Evolutionary conservation across 2,888 invertebrate genomes (phyloP).

Genomic region (Platycnemis pennipes): DNA sequence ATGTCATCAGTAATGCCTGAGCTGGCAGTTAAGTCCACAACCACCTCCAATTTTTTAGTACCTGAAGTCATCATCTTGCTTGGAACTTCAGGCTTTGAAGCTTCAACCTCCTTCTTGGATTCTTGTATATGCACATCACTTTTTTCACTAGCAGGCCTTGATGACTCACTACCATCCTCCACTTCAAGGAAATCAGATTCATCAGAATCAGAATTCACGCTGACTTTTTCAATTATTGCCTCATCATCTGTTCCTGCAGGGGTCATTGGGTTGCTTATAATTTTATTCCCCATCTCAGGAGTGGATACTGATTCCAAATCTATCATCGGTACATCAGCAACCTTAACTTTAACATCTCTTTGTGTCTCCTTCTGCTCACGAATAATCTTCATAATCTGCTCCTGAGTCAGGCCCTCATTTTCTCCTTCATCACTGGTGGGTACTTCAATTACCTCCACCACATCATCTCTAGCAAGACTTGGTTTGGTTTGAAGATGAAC

Average conservation of each 20-base stretch:
- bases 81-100: background rate
- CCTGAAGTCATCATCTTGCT: background rate
- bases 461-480: background rate
- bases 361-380: background rate
- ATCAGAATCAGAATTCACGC: background rate
- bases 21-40: slow-evolving; percentile 45
- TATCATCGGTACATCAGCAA: background rate
- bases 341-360: slow-evolving; percentile 70
- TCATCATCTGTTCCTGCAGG: slow-evolving; percentile 73
- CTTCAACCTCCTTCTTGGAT: background rate
- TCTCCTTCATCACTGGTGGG: background rate
- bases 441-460: slow-evolving; percentile 71
- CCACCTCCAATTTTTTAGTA: slow-evolving; percentile 51
- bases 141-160: background rate
- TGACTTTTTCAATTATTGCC: background rate
- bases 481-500: background rate
- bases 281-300: background rate
- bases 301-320: background rate
- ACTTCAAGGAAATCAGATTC: slow-evolving; percentile 19
- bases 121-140: background rate
- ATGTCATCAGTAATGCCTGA: slow-evolving; percentile 81
- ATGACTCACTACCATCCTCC: background rate
- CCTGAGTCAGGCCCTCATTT: slow-evolving; percentile 48
- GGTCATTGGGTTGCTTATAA: background rate
- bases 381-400: slow-evolving; percentile 24